Evolutionary conservation across 1,140 invertebrate genomes (phyloP).

Genomic region (Wasmannia auropunctata): DNA sequence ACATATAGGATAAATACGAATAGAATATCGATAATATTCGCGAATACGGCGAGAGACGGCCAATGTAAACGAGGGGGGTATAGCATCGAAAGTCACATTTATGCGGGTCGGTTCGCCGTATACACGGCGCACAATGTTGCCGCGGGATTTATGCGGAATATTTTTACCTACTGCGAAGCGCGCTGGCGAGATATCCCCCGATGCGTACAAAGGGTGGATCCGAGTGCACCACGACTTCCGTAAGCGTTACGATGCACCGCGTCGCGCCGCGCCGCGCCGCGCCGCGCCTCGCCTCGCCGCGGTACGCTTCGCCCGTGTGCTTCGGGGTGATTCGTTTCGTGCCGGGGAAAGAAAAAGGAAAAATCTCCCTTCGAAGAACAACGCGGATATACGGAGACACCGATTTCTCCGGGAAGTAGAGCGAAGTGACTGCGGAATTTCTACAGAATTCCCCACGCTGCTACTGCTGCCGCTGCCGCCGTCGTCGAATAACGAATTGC

Average conservation of each 20-base stretch:
- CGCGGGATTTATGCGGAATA: constrained; percentile 71
- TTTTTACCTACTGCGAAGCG: constrained; percentile 56
- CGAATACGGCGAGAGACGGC: constrained; percentile 36
- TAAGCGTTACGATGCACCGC: constrained; percentile 23
- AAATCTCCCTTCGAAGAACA: constrained; percentile 31
- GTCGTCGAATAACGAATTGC: constrained; percentile 55
- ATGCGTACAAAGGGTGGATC: constrained; percentile 51
- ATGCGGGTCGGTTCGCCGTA: neutral
- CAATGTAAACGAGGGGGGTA: constrained; percentile 34
- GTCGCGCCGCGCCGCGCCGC: neutral
- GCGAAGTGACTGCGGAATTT: constrained; percentile 47
- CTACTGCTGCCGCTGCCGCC: constrained; percentile 29
- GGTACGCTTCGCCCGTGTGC: constrained; percentile 12
- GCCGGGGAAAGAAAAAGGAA: constrained; percentile 43
- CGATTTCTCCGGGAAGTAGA: constrained; percentile 48
- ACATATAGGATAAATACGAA: constrained; percentile 74
- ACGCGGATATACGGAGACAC: constrained; percentile 45
- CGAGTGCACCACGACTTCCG: constrained; percentile 21
- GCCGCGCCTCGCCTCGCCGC: neutral
- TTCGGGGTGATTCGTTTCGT: constrained; percentile 57
- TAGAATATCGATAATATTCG: constrained; percentile 79
- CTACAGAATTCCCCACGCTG: constrained; percentile 25
- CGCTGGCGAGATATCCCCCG: constrained; percentile 29
- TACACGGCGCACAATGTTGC: constrained; percentile 57
- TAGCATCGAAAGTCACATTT: constrained; percentile 16